Base-by-base conservation (phyloP, 2,113 vertebrate species). In the Grammomys surdaster region DNA sequence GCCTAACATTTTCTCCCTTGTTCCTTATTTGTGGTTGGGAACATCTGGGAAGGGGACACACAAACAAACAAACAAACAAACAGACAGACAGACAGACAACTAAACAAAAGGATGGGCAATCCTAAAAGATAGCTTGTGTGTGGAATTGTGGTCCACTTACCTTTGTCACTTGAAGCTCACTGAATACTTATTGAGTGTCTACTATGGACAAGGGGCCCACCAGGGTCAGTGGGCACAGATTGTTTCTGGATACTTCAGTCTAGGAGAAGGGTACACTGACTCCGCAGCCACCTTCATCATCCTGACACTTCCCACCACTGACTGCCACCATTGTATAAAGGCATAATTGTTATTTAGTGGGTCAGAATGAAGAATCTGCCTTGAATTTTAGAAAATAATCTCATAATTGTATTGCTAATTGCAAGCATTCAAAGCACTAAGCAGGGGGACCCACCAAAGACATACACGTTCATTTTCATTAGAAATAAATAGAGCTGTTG, bases 1-100 rank as follows among this genome's bases (percentile, higher is more conserved):
- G 97, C 98, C 98, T 98, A 97, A 98, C 97, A 81, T 97, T 98
- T 98, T 95, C 91, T 90, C 90, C 88, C 97, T 98, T 87, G 92
- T 97, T 97, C 96, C 98, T 97, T 98, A 96, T 98, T 98, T 98
- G 96, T 58, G 96, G 97, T 96, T 14, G 28, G 96, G 97, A 98
- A 95, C 95, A 95, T 97, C 97, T 96, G 95, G 76, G 96, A 95
- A 94, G 89, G 88, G 95, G 96, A 84, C 8, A 24, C 19, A 88
- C 70, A 91, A 78, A 65, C 51, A 93, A 1, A 91, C n/a, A n/a
- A n/a, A n/a, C n/a, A n/a, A n/a, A n/a, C n/a, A n/a, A n/a, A n/a
- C n/a, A n/a, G n/a, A n/a, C n/a, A n/a, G n/a, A n/a, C n/a, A n/a
- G n/a, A 92, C 17, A 43, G 31, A 70, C 33, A n/a, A n/a, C n/a